A percentile compares a stretch with the other conserved stretches of the same genome.
Conservation (phyloP, 2,113 vertebrate species). For the Clarias magur region DNA sequence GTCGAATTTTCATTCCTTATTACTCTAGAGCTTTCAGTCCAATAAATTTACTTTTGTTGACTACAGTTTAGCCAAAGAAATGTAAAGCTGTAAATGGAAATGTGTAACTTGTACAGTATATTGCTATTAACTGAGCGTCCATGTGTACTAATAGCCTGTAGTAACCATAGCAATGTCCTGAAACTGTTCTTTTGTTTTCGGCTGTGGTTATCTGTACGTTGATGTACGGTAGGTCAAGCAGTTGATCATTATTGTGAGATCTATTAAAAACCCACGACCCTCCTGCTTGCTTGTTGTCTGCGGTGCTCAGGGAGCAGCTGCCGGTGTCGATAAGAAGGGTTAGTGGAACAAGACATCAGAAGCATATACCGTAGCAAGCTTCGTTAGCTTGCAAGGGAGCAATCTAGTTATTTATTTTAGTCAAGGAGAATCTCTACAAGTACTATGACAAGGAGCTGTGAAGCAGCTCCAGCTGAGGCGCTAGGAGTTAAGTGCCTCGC, state of each 20-base stretch:
- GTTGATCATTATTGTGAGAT: background rate
- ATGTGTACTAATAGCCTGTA: background rate
- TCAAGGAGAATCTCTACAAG: background rate
- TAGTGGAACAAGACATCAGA: background rate
- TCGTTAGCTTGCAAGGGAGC: background rate
- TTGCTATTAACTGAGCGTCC: background rate
- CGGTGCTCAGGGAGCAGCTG: slow-evolving; percentile 34
- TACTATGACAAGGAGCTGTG: background rate
- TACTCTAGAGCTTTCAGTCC: background rate
- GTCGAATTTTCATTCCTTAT: background rate
- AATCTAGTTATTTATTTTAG: slow-evolving; percentile 1
- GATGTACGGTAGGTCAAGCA: background rate
- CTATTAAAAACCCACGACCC: background rate
- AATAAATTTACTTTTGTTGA: background rate
- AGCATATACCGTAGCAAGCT: background rate
- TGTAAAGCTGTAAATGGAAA: background rate
- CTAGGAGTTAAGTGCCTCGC: background rate
- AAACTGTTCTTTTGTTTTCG: too few relatives aligned
- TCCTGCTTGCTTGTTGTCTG: background rate
- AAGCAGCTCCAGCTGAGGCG: background rate
- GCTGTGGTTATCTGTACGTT: background rate
- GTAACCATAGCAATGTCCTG: background rate
- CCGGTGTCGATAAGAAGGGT: slow-evolving; percentile 15
- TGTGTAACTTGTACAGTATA: background rate
- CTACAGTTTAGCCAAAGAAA: background rate